phyloP scores from a whole-genome alignment of 2,888 invertebrate species.

The Thymelicus sylvestris region DNA sequence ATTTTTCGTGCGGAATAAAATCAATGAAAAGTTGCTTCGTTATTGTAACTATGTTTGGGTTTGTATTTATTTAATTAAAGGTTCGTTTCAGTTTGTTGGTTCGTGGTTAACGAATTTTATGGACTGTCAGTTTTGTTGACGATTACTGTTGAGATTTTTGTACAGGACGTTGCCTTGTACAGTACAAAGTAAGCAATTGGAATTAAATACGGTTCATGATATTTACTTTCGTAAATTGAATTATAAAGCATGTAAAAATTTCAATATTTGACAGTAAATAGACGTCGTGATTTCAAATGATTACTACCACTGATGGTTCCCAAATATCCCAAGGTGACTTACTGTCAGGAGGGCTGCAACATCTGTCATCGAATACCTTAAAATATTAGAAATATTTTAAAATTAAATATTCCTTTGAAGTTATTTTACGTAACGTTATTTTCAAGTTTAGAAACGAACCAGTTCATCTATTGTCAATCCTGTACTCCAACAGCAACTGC shows the following conservation, averaged over 20 bases:
- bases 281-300: too few relatives aligned
- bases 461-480: slow-evolving; percentile 45
- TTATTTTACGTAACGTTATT: slow-evolving; percentile 2
- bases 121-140: not conserved
- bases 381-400: not conserved
- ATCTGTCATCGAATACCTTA: too few relatives aligned
- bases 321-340: too few relatives aligned
- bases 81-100: not conserved
- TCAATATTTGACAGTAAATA: too few relatives aligned
- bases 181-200: too few relatives aligned
- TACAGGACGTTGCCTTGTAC: too few relatives aligned
- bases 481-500: slow-evolving; percentile 28
- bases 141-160: too few relatives aligned
- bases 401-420: not conserved
- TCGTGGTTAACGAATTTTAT: slow-evolving; percentile 1
- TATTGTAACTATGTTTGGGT: slow-evolving; percentile 53
- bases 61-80: slow-evolving; percentile 38
- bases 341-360: too few relatives aligned
- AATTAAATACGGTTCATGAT: not conserved
- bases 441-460: slow-evolving; percentile 6
- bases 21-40: slow-evolving; percentile 59
- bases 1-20: slow-evolving; percentile 57
- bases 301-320: too few relatives aligned
- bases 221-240: too few relatives aligned
- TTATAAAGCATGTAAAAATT: too few relatives aligned